phyloP scores from a whole-genome alignment of 2,888 invertebrate genomes.

The Acanthosepion pharaonis region DNA sequence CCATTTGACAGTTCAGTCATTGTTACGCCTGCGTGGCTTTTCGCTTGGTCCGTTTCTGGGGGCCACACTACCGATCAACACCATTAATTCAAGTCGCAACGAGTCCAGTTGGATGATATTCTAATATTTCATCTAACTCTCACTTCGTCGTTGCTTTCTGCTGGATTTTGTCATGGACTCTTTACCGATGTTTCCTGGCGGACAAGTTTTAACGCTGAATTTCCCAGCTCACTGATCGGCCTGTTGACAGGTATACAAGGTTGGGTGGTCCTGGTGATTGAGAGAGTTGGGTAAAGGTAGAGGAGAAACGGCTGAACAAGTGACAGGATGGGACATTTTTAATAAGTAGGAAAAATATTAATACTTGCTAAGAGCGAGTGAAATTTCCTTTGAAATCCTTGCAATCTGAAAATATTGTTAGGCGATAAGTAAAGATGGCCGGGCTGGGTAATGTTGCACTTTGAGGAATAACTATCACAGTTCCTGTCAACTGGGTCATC shows the following conservation, averaged over 20 bases:
- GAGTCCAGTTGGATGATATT: not conserved
- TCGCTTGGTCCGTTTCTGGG: not conserved
- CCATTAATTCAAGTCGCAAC: not conserved
- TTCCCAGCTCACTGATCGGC: not conserved
- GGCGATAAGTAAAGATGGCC: no score
- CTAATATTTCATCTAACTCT: not conserved
- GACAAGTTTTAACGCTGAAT: not conserved
- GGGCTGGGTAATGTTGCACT: no score
- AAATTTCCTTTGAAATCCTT: no score
- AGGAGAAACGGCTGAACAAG: no score
- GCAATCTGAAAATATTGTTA: no score
- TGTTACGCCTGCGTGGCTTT: not conserved
- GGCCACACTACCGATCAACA: not conserved
- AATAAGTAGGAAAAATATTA: no score
- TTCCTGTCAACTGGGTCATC: no score
- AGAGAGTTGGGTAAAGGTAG: no score
- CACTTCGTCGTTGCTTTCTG: not conserved
- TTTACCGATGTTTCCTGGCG: not conserved
- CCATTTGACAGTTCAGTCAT: not conserved
- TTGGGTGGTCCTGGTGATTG: not conserved
- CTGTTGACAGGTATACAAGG: constrained; percentile 15
- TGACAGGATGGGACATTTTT: no score
- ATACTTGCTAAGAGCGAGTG: no score
- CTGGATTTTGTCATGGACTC: not conserved
- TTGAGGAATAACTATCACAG: no score